Evolutionary conservation across 2,797 vertebrate genomes (phyloP).

Genomic region (Eulemur mongoz): DNA sequence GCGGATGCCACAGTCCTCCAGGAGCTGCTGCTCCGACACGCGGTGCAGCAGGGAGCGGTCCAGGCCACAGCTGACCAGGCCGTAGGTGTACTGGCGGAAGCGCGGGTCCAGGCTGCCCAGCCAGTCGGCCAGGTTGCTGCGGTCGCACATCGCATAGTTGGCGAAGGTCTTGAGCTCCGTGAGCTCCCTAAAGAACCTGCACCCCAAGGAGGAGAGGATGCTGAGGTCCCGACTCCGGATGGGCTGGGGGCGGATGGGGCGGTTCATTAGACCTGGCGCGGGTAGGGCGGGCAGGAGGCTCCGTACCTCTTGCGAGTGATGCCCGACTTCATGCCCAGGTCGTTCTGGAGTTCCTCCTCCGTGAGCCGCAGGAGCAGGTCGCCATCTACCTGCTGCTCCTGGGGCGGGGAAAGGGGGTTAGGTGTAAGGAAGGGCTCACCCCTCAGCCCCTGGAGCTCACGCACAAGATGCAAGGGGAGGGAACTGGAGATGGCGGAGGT

Average conservation of each 20-base stretch:
- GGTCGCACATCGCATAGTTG: conserved; percentile 97
- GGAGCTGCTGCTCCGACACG: conserved; percentile 95
- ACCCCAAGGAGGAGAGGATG: background rate
- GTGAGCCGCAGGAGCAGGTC: conserved; percentile 95
- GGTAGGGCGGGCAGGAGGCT: background rate
- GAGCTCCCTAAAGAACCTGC: conserved; percentile 95
- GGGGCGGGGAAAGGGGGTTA: conserved; percentile 43
- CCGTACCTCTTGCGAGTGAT: conserved; percentile 93
- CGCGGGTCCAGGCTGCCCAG: conserved; percentile 91
- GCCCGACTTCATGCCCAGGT: conserved; percentile 91
- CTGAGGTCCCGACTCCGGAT: background rate
- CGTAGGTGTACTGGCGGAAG: conserved; percentile 97
- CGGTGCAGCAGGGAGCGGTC: conserved; percentile 90
- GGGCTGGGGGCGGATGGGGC: background rate
- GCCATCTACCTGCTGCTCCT: conserved; percentile 97
- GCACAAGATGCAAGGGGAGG: background rate
- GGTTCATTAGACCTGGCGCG: background rate
- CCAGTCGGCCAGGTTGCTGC: conserved; percentile 97
- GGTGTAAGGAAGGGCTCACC: background rate
- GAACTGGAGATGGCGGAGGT: background rate
- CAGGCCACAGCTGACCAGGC: conserved; percentile 93
- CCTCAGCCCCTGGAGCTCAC: background rate
- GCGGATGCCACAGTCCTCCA: conserved; percentile 90
- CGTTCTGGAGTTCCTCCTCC: conserved; percentile 90
- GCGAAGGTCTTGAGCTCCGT: conserved; percentile 96